phyloP scores from a whole-genome alignment of 2,113 vertebrate genomes.

The Albula goreensis region DNA sequence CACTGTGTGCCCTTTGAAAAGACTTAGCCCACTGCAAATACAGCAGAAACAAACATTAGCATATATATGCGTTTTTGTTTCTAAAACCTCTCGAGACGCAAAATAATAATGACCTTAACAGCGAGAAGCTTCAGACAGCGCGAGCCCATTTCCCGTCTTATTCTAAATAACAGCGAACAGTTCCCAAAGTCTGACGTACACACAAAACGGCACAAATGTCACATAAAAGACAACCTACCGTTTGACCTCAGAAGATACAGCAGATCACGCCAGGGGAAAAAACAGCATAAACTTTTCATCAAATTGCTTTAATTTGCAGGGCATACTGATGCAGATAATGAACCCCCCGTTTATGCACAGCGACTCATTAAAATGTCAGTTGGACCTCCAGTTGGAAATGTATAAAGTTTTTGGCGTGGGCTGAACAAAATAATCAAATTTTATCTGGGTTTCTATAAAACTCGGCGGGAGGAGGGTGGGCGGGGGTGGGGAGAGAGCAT shows the following conservation, averaged over 20 bases:
- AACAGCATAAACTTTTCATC: not conserved
- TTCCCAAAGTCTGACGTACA: not conserved
- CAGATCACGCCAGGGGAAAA: not conserved
- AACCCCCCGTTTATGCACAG: not conserved
- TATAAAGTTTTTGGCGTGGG: not conserved
- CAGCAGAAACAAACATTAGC: not conserved
- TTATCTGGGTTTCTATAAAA: not conserved
- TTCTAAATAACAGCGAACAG: not conserved
- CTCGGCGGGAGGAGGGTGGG: not conserved
- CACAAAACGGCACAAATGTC: too few relatives aligned
- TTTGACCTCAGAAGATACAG: not conserved
- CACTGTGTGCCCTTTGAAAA: too few relatives aligned
- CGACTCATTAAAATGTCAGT: not conserved
- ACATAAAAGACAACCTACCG: not conserved
- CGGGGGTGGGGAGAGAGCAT: too few relatives aligned
- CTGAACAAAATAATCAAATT: too few relatives aligned
- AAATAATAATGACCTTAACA: not conserved
- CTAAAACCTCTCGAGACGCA: not conserved
- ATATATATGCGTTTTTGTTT: not conserved
- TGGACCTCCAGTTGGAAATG: not conserved
- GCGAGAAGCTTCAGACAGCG: not conserved
- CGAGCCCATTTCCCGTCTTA: not conserved
- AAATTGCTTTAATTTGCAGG: not conserved
- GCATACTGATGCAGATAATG: not conserved
- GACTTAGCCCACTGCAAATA: too few relatives aligned